phyloP scores from a whole-genome alignment of 2,888 invertebrate genomes.

The Drosophila fulvimacula region DNA sequence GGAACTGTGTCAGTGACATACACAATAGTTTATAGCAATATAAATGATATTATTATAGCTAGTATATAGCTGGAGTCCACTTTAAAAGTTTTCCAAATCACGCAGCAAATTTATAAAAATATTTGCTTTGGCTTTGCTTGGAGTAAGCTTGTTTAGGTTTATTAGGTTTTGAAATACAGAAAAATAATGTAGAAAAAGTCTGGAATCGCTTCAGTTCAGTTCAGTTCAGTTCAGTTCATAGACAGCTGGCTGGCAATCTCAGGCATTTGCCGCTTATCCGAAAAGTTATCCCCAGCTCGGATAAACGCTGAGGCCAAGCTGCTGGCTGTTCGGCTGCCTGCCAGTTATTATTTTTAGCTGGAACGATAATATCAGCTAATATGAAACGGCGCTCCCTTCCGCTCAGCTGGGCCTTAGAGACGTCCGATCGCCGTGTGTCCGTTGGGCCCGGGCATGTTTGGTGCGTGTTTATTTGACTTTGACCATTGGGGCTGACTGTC shows the following conservation, averaged over 20 bases:
- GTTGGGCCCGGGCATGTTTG: constrained; percentile 40
- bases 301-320: constrained; percentile 17
- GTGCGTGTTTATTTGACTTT: constrained; percentile 77
- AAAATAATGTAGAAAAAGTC: neutral
- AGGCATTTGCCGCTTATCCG: constrained; percentile 15
- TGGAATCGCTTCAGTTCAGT: neutral
- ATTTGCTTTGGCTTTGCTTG: too few relatives aligned
- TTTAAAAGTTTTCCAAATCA: too few relatives aligned
- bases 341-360: constrained; percentile 49
- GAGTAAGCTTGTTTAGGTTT: neutral
- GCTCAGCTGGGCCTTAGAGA: constrained; percentile 51
- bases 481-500: constrained; percentile 55
- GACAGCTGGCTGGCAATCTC: neutral
- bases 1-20: too few relatives aligned
- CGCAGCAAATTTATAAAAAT: too few relatives aligned
- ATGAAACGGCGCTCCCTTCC: constrained; percentile 66
- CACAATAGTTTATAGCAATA: too few relatives aligned
- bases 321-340: constrained; percentile 22
- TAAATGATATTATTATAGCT: too few relatives aligned
- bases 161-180: neutral
- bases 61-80: too few relatives aligned
- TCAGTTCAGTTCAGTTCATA: too few relatives aligned
- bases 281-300: constrained; percentile 19
- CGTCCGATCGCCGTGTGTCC: constrained; percentile 26
- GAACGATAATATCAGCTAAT: constrained; percentile 67